Percentiles rank a stretch among this genome's conserved stretches.
These are phyloP conservation scores for Gastrophysa polygoni DNA, from an alignment of 2,888 invertebrate genomes.

Conservation along the genomic window DNA sequence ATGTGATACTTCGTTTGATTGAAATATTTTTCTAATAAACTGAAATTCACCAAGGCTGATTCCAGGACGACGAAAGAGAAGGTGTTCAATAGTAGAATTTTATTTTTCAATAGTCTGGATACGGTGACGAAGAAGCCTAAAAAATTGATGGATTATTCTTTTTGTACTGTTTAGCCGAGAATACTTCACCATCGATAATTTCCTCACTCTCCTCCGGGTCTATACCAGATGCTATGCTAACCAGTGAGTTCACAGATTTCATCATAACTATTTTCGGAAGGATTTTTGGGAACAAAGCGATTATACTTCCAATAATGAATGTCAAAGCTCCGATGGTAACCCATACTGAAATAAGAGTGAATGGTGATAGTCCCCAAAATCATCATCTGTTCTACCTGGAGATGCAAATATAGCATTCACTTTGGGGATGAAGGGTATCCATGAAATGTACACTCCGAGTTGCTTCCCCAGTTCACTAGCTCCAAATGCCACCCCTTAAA, in stretches of 20 bases:
- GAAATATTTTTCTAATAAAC: constrained; percentile 62
- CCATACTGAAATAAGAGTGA: constrained; percentile 60
- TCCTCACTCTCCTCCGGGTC: constrained; percentile 30
- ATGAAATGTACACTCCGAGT: constrained; percentile 50
- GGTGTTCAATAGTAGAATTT: constrained; percentile 62
- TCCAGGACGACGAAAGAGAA: constrained; percentile 61
- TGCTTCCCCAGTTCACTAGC: constrained; percentile 48
- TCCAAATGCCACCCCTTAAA: constrained; percentile 46
- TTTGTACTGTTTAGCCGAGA: no score
- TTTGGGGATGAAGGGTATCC: constrained; percentile 43
- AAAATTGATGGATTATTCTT: constrained; percentile 22
- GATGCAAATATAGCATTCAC: constrained; percentile 43
- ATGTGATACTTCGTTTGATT: constrained; percentile 66
- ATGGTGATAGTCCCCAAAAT: no score
- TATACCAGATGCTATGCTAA: constrained; percentile 56
- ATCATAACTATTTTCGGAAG: constrained; percentile 62
- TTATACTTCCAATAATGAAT: constrained; percentile 59
- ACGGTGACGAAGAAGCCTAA: constrained; percentile 60
- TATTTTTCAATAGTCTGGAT: constrained; percentile 62
- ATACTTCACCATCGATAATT: constrained; percentile 37
- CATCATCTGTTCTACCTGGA: constrained; percentile 33
- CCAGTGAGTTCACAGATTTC: constrained; percentile 63
- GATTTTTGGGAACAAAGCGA: constrained; percentile 64
- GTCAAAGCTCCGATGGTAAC: constrained; percentile 58
- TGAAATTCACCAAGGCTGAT: constrained; percentile 63